Conservation (phyloP, 35 echinoderm and acorn worm species). For the Amphiura filiformis region DNA sequence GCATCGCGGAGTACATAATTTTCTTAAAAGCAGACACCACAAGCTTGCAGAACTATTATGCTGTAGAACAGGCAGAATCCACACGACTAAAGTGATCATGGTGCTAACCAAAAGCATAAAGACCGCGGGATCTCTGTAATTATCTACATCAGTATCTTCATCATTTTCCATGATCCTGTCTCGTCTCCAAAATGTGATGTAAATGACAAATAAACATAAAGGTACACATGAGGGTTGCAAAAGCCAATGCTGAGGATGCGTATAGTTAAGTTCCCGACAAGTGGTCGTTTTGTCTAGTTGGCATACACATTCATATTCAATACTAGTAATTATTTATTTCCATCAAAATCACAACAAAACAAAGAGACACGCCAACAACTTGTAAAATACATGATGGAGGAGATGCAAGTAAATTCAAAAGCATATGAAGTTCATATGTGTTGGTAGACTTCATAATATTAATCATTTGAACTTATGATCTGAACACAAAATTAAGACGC, state of each 20-base stretch:
- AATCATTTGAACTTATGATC: too few species aligned
- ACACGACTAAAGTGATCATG: not conserved
- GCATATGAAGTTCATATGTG: too few species aligned
- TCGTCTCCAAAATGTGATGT: not conserved
- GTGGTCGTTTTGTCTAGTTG: not conserved
- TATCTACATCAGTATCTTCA: not conserved
- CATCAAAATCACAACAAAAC: too few species aligned
- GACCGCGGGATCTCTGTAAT: not conserved
- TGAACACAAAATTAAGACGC: too few species aligned
- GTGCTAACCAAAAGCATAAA: not conserved
- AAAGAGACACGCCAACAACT: too few species aligned
- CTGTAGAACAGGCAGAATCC: not conserved
- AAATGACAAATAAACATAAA: constrained; percentile 2
- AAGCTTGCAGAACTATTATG: not conserved
- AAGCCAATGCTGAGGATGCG: not conserved
- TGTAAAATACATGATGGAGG: too few species aligned
- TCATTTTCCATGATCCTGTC: not conserved
- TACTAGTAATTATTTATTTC: not conserved
- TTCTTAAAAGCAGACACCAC: not conserved
- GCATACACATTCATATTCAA: not conserved
- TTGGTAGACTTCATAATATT: too few species aligned
- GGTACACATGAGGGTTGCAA: not conserved
- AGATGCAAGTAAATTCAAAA: too few species aligned
- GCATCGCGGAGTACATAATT: not conserved
- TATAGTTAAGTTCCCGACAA: not conserved